Conservation (phyloP, 1,140 invertebrate genomes). For the Ips typographus region DNA sequence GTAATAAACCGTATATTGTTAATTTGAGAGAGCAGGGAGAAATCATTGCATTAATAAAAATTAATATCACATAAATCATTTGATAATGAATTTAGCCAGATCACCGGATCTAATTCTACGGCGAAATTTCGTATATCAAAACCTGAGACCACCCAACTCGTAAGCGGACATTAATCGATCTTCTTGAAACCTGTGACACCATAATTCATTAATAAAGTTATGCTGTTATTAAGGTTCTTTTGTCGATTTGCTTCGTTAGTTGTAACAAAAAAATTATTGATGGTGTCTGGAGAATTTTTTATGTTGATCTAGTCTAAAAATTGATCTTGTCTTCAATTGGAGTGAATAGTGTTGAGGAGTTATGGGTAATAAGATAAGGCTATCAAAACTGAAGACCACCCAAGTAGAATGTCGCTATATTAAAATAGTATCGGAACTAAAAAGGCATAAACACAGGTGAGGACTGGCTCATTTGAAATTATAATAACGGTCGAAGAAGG, state of each 20-base stretch:
- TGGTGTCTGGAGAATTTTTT: no score
- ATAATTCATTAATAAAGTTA: neutral
- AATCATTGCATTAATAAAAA: no score
- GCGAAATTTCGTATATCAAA: neutral
- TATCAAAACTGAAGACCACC: conserved; percentile 24
- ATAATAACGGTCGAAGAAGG: conserved; percentile 15
- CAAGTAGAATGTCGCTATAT: conserved; percentile 21
- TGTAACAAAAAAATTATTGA: no score
- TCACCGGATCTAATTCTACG: neutral
- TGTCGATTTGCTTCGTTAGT: no score
- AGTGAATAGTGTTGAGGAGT: neutral
- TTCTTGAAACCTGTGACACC: neutral
- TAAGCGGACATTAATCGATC: neutral
- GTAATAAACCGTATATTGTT: no score
- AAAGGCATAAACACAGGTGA: conserved; percentile 24
- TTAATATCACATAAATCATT: no score
- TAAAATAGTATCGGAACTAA: conserved; percentile 23
- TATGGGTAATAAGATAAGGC: conserved; percentile 30
- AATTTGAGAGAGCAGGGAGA: no score
- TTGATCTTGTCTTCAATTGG: no score
- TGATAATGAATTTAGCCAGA: neutral
- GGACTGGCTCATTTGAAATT: conserved; percentile 27
- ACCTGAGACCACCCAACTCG: conserved; percentile 2
- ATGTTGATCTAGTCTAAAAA: no score
- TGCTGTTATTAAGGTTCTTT: no score